A percentile compares a stretch with the other conserved stretches of the same genome.
These are phyloP conservation scores for Anas bernieri DNA, from an alignment of 2,797 vertebrate genomes.

Conservation along the genomic window DNA sequence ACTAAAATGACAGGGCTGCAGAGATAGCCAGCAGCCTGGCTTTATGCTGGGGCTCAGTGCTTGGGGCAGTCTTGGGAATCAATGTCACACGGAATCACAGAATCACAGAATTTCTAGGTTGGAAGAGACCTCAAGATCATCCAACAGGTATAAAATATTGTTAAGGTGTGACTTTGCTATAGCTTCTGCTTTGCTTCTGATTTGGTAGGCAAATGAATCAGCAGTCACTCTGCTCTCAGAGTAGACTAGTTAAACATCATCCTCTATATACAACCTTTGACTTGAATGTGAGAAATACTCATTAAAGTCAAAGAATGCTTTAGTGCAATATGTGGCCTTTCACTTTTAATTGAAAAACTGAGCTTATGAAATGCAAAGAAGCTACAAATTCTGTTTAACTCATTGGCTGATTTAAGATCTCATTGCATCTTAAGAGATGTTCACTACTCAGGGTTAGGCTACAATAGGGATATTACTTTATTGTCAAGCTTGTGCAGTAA, in stretches of 20 bases:
- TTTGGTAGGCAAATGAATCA: neutral
- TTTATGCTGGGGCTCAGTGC: slow-evolving; percentile 3
- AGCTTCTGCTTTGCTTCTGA: neutral
- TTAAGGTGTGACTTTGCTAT: neutral
- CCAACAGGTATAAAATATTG: neutral
- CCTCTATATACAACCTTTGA: neutral
- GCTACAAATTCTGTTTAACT: neutral
- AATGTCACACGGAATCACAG: neutral
- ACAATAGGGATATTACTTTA: neutral
- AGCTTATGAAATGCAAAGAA: neutral
- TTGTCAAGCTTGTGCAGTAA: neutral
- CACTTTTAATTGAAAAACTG: neutral
- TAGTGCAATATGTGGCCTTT: neutral
- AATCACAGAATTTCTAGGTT: too few species aligned
- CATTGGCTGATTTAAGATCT: neutral
- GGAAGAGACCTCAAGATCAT: too few species aligned
- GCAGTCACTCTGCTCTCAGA: neutral
- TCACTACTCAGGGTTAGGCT: neutral
- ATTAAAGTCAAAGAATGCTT: neutral
- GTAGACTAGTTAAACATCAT: neutral
- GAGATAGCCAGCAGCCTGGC: slow-evolving; percentile 45
- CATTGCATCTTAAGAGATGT: neutral
- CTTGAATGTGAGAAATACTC: neutral
- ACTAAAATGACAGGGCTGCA: slow-evolving; percentile 36
- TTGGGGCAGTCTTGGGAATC: neutral